phyloP scores from a whole-genome alignment of 1,140 invertebrate genomes.

The Gryllus bimaculatus region DNA sequence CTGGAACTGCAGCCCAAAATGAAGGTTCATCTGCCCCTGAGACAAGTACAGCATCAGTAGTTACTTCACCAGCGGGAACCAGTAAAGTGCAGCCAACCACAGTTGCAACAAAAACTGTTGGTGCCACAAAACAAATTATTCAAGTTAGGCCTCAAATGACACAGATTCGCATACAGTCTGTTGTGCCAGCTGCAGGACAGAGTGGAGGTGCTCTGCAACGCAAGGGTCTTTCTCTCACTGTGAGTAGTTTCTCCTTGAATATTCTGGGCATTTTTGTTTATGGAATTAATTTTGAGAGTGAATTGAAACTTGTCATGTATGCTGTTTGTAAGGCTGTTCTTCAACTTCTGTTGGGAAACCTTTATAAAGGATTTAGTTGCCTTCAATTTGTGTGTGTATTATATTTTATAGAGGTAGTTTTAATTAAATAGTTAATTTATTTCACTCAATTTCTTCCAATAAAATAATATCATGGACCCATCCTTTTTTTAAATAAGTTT shows the following conservation, averaged over 20 bases:
- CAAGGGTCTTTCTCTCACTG: slow-evolving; percentile 66
- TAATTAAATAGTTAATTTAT: no score
- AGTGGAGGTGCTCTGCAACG: slow-evolving; percentile 9
- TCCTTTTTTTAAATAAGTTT: no score
- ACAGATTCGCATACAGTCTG: slow-evolving; percentile 45
- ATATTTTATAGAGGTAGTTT: no score
- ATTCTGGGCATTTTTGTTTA: background rate
- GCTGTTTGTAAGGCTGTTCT: background rate
- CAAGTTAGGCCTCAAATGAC: slow-evolving; percentile 38
- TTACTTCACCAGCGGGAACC: slow-evolving; percentile 32
- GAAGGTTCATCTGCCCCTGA: slow-evolving; percentile 29
- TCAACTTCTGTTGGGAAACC: background rate
- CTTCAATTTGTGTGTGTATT: background rate
- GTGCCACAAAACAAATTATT: slow-evolving; percentile 17
- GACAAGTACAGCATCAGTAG: slow-evolving; percentile 31
- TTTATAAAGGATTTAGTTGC: background rate
- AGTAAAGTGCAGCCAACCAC: background rate
- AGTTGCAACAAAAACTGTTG: background rate
- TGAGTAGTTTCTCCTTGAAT: slow-evolving; percentile 33
- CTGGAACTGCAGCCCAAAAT: slow-evolving; percentile 27
- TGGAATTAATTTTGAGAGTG: background rate
- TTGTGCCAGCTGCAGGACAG: slow-evolving; percentile 20
- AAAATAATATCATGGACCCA: no score
- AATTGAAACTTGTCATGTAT: no score
- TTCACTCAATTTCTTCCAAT: no score